A percentile compares a stretch with the other conserved stretches of the same genome.
Evolutionary conservation across 2,113 vertebrate species (phyloP).

Genomic region (Psettodes erumei): DNA sequence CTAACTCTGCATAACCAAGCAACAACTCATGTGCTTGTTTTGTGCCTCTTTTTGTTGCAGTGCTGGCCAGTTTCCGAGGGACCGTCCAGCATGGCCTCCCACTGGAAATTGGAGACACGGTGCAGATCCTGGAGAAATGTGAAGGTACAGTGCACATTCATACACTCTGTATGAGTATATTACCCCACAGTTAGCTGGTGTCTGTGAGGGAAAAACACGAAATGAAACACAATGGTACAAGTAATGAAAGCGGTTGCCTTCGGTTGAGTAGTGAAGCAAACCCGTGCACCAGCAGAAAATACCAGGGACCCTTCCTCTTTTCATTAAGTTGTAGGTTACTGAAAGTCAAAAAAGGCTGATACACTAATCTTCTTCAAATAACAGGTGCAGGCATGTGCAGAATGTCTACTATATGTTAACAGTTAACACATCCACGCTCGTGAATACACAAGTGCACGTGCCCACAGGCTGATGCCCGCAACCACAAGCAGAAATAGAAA

Average conservation of each 20-base stretch:
- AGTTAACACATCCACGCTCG: neutral
- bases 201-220: neutral
- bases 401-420: neutral
- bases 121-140: conserved; percentile 98
- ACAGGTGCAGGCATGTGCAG: neutral
- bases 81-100: conserved; percentile 93
- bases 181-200: neutral
- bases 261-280: conserved; percentile 14
- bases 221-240: neutral
- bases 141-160: conserved; percentile 86
- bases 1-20: conserved; percentile 12
- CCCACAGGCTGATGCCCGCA: neutral
- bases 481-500: neutral
- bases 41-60: conserved; percentile 81
- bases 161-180: neutral
- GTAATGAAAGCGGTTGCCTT: conserved; percentile 11
- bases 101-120: conserved; percentile 96
- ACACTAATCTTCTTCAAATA: neutral
- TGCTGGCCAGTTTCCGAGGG: conserved; percentile 95
- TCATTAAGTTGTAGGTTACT: neutral
- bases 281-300: neutral
- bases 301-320: conserved; percentile 4
- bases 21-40: conserved; percentile 39
- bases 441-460: neutral
- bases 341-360: neutral